Percentiles rank a stretch among this genome's conserved stretches.
Evolutionary conservation across 37 sponge, comb jelly and placozoan species (phyloP).

Genomic region (Ianthella basta): DNA sequence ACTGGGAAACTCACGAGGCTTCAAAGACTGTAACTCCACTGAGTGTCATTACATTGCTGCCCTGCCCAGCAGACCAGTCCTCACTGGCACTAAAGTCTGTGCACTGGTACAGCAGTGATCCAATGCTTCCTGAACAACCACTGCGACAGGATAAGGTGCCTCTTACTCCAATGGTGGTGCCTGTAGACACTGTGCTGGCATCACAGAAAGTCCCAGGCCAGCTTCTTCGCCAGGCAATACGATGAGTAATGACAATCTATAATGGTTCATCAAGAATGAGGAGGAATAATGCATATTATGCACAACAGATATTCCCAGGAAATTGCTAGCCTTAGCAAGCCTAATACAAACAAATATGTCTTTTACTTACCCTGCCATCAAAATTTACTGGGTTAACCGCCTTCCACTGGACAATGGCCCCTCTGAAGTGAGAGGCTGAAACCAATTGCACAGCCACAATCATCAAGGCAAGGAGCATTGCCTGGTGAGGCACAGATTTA

Average conservation of each 20-base stretch:
- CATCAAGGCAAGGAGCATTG: too few relatives aligned
- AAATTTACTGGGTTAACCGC: not conserved
- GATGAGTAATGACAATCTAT: slow-evolving; percentile 50
- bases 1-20: slow-evolving; percentile 36
- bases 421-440: slow-evolving; percentile 13
- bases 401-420: not conserved
- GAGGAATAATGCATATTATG: not conserved
- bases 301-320: too few relatives aligned
- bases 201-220: not conserved
- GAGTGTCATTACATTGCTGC: not conserved
- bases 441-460: not conserved
- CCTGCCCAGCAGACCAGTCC: slow-evolving; percentile 48
- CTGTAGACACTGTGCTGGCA: not conserved
- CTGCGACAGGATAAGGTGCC: slow-evolving; percentile 14
- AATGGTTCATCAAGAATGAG: not conserved
- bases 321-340: too few relatives aligned
- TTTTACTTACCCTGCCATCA: not conserved
- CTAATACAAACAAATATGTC: too few relatives aligned
- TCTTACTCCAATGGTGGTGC: not conserved
- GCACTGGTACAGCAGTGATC: slow-evolving; percentile 31
- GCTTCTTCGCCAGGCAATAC: slow-evolving; percentile 47
- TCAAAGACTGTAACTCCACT: slow-evolving; percentile 24
- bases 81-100: slow-evolving; percentile 46
- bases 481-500: too few relatives aligned
- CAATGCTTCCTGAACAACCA: slow-evolving; percentile 38